These are phyloP conservation scores for Nyctereutes procyonoides DNA, from an alignment of 2,113 vertebrate species.

Conservation along the genomic window DNA sequence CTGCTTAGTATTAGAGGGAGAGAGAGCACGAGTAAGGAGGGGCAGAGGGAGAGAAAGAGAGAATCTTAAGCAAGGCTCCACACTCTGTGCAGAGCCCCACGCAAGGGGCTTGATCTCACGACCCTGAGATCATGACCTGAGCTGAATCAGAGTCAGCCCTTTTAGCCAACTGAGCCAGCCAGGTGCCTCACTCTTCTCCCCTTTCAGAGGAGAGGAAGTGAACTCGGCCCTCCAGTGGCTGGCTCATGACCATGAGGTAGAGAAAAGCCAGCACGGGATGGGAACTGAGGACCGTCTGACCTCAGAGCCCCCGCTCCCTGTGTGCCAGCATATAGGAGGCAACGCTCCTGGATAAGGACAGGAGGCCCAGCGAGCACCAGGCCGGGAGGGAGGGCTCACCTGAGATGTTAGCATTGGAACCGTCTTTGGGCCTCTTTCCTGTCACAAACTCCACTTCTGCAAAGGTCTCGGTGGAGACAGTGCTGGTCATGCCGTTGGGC, in stretches of 20 bases:
- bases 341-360: accelerated
- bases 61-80: neutral
- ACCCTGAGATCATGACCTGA: neutral
- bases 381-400: slow-evolving; percentile 77
- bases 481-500: slow-evolving; percentile 69
- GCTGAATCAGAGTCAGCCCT: neutral
- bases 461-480: slow-evolving; percentile 82
- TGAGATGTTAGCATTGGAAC: slow-evolving; percentile 77
- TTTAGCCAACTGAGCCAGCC: neutral
- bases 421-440: slow-evolving; percentile 81
- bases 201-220: neutral
- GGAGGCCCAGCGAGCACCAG: neutral
- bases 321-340: accelerated
- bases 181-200: neutral
- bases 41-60: neutral
- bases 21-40: neutral
- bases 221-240: neutral
- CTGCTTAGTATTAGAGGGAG: neutral
- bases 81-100: neutral
- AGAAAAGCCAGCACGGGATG: neutral
- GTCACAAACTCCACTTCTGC: slow-evolving; percentile 77
- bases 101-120: accelerated
- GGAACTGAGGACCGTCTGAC: accelerated
- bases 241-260: neutral
- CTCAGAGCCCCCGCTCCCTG: neutral